Conservation (phyloP, 2,797 vertebrate genomes). For the Platyrinchus mystaceus region DNA sequence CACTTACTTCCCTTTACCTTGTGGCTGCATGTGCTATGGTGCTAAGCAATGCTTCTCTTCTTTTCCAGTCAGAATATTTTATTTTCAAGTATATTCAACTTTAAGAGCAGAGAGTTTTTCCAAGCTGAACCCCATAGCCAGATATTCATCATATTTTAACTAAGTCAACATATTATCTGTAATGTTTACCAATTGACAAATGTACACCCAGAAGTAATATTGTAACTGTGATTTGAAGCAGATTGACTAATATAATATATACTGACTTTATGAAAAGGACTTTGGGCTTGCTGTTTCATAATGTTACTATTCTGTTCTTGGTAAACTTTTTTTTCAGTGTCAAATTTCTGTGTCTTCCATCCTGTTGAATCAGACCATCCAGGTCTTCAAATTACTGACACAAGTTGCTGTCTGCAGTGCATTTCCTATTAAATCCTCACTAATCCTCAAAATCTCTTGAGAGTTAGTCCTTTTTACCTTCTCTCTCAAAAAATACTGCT, state of each 20-base stretch:
- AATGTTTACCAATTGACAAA: neutral
- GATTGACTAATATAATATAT: neutral
- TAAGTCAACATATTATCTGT: neutral
- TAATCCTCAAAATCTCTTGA: slow-evolving; percentile 1
- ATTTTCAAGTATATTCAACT: neutral
- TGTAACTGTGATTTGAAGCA: neutral
- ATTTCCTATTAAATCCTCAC: neutral
- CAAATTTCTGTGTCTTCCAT: neutral
- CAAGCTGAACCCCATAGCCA: neutral
- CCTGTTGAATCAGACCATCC: neutral
- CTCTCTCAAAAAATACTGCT: neutral
- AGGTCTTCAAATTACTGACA: neutral
- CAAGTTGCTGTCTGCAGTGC: neutral
- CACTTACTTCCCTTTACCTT: neutral
- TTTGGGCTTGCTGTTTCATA: neutral
- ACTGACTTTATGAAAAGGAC: neutral
- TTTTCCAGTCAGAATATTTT: neutral
- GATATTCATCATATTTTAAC: neutral
- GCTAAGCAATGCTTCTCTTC: neutral
- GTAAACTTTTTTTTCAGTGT: neutral
- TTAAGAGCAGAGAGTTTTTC: neutral
- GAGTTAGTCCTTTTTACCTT: neutral
- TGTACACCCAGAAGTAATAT: neutral
- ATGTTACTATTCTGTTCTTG: neutral
- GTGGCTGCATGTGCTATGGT: neutral